Conservation (phyloP, 1,140 invertebrate genomes). For the Archegozetes longisetosus region DNA sequence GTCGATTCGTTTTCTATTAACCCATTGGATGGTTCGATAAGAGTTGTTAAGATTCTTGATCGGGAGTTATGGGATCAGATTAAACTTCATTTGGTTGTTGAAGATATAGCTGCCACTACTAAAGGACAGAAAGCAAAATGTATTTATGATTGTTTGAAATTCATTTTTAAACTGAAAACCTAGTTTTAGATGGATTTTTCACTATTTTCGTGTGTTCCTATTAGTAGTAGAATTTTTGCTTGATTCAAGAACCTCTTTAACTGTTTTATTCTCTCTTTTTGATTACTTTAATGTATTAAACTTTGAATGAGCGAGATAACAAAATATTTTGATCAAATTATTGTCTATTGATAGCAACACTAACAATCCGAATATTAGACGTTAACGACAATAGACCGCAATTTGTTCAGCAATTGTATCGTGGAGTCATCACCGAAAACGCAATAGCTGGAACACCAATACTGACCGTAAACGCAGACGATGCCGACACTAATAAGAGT, state of each 20-base stretch:
- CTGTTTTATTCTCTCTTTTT: too few relatives aligned
- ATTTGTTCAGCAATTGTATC: conserved; percentile 59
- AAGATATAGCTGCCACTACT: conserved; percentile 63
- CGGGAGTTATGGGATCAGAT: conserved; percentile 66
- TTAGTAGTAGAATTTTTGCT: too few relatives aligned
- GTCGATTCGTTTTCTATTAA: conserved; percentile 46
- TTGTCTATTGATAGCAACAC: conserved; percentile 35
- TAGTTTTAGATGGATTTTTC: neutral
- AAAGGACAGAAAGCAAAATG: conserved; percentile 46
- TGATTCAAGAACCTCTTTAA: too few relatives aligned
- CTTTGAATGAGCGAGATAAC: too few relatives aligned
- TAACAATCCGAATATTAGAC: conserved; percentile 55
- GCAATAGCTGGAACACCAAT: conserved; percentile 67
- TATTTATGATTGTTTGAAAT: conserved; percentile 33
- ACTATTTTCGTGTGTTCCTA: too few relatives aligned
- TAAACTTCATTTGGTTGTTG: conserved; percentile 53
- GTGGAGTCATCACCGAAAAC: conserved; percentile 65
- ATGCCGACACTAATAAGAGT: conserved; percentile 70
- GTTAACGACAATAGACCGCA: conserved; percentile 82
- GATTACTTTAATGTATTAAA: too few relatives aligned
- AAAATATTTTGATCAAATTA: conserved; percentile 1
- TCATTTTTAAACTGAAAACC: neutral
- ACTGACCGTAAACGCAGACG: conserved; percentile 61
- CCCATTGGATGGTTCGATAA: conserved; percentile 51
- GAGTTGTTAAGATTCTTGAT: conserved; percentile 48